Evolutionary conservation across 1,140 invertebrate species (phyloP), one percentile per base, ranked within the genome.

Genomic region (Zaprionus ornatus): DNA sequence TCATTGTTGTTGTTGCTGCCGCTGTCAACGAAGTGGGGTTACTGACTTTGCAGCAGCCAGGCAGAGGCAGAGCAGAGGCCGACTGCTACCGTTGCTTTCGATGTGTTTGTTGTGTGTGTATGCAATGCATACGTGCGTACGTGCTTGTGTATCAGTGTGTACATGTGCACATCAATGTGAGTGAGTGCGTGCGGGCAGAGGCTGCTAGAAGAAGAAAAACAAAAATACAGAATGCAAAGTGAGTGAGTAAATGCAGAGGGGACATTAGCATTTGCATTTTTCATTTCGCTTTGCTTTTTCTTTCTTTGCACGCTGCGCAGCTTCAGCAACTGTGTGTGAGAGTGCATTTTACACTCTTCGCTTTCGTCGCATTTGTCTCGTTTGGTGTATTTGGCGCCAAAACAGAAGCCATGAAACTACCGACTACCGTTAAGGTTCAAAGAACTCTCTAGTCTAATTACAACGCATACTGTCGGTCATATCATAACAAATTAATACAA

Each of bases 41-140:
- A 90, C 85, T 90, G 85, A 90, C 85, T 90, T 90, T 90, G 77
- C 85, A 86, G 83, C 83, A 84, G 83, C 83, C 83, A 57, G 72
- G 75, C 76, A 71, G 70, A 40, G 71, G 13, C 79, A 75, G 71
- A 72, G 75, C 76, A 71, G 70, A 40, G 71, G 15, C 79, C 79
- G 75, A 72, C 60, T 57, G 82, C 68, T 66, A 75, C 70, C 64
- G 32, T 70, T 80, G 73, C 67, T 62, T 61, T 79, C 40, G 42
- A 48, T 42, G 48, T 25, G 23, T 64, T 60, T 50, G 52, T 74
- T 60, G 2, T 65, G 40, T 40, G 17, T 52, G 55, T 29, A 19
- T 60, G 10, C 9, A 37, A 37, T 13, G 32, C 13, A 56, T 15
- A 17, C 23, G 29, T 64, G 29, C 27, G 23, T n/a, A 45, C 9